Evolutionary conservation across 1,140 invertebrate genomes (phyloP).

Genomic region (Meteorus sp.): DNA sequence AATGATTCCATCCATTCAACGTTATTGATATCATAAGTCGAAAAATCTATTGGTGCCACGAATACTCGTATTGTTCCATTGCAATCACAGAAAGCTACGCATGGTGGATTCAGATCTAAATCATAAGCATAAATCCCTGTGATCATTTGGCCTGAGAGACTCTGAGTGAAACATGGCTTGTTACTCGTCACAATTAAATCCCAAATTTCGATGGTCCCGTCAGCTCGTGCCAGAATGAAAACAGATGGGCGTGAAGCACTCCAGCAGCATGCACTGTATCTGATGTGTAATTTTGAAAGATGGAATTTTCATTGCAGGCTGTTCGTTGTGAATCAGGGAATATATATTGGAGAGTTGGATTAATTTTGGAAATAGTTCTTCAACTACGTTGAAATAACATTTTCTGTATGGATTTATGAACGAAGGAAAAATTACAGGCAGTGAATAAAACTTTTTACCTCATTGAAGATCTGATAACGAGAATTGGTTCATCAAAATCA

Average conservation of each 20-base stretch:
- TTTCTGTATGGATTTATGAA: too few species aligned
- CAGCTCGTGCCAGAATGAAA: constrained; percentile 57
- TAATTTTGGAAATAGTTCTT: too few species aligned
- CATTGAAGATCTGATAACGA: constrained; percentile 58
- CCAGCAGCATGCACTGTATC: constrained; percentile 62
- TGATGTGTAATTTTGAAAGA: constrained; percentile 24
- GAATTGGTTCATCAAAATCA: constrained; percentile 55
- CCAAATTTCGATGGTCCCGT: constrained; percentile 65
- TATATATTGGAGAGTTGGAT: too few species aligned
- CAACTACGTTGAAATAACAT: too few species aligned
- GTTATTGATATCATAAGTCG: constrained; percentile 30
- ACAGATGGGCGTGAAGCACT: constrained; percentile 54
- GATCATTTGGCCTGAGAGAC: constrained; percentile 47
- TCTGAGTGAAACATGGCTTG: constrained; percentile 41
- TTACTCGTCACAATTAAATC: constrained; percentile 58
- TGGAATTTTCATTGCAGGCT: too few species aligned
- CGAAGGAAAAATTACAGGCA: neutral
- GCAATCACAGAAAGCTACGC: constrained; percentile 56
- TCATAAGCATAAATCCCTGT: constrained; percentile 46
- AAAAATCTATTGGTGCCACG: constrained; percentile 58
- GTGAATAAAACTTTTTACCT: constrained; percentile 36
- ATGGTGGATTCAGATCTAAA: constrained; percentile 39
- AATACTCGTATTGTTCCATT: constrained; percentile 67
- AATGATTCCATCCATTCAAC: constrained; percentile 45
- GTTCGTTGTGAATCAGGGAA: too few species aligned